Conservation (phyloP, 1,140 invertebrate genomes). For the Plutomurus gul region DNA sequence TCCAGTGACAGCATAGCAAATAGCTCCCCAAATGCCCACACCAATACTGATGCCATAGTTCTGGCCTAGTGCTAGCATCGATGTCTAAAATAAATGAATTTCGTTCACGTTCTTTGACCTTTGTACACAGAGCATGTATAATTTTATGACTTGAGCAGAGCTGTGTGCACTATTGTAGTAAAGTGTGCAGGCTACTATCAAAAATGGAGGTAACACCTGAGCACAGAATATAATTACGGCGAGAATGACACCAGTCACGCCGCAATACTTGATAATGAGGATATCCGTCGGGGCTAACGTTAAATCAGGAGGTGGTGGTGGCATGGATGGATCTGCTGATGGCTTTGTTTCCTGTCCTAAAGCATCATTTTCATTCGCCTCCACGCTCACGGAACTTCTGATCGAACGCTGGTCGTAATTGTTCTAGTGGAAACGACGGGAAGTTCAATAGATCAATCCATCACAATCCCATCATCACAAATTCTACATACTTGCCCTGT, state of each 20-base stretch:
- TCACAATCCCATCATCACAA: neutral
- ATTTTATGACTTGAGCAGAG: neutral
- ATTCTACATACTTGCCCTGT: neutral
- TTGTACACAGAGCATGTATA: neutral
- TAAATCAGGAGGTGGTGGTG: conserved; percentile 40
- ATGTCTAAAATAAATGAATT: conserved; percentile 39
- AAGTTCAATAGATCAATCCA: conserved; percentile 28
- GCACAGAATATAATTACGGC: conserved; percentile 48
- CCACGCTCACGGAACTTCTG: conserved; percentile 1
- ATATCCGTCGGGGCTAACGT: conserved; percentile 46
- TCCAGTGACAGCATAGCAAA: conserved; percentile 44
- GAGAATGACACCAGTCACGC: conserved; percentile 44
- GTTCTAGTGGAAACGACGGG: conserved; percentile 29
- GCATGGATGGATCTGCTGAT: conserved; percentile 31
- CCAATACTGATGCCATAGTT: conserved; percentile 51
- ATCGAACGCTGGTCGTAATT: conserved; percentile 34
- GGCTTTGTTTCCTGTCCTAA: conserved; percentile 1
- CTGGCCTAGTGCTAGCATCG: conserved; percentile 45
- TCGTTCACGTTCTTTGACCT: conserved; percentile 9
- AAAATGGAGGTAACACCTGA: conserved; percentile 42
- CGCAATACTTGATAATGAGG: conserved; percentile 49
- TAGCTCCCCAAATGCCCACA: conserved; percentile 51
- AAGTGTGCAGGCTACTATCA: neutral
- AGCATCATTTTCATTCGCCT: conserved; percentile 35
- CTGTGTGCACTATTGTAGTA: neutral